These are phyloP conservation scores for Porites cylindrica DNA, from an alignment of 92 coral and sea anemone genomes.

Conservation along the genomic window DNA sequence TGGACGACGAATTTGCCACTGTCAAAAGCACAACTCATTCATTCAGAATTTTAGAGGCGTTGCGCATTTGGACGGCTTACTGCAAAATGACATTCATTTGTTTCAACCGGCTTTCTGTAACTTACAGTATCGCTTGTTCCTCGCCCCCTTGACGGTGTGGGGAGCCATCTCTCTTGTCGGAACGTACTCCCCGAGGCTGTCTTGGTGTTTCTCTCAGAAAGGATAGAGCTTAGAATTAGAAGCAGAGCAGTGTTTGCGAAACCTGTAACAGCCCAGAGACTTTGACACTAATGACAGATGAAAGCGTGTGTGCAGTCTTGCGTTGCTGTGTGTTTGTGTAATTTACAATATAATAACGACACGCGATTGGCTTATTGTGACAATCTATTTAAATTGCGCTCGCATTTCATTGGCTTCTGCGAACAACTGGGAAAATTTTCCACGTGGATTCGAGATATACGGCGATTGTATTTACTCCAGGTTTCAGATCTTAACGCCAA, in stretches of 20 bases:
- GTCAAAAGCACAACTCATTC: conserved; percentile 82
- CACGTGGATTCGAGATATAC: conserved; percentile 92
- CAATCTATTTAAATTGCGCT: conserved; percentile 92
- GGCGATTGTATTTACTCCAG: conserved; percentile 85
- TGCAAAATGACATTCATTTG: conserved; percentile 65
- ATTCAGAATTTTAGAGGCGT: conserved; percentile 74
- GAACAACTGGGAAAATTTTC: conserved; percentile 95
- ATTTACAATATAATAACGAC: conserved; percentile 88
- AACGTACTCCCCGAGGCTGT: conserved; percentile 30
- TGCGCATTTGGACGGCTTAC: conserved; percentile 91
- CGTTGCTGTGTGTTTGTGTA: conserved; percentile 99
- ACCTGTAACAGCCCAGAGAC: conserved; percentile 98
- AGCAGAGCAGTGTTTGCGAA: conserved; percentile 93
- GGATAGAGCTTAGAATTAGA: conserved; percentile 29
- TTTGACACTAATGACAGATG: conserved; percentile 99
- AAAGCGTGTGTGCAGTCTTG: conserved; percentile 97
- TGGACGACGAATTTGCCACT: conserved; percentile 40
- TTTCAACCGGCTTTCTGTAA: conserved; percentile 62
- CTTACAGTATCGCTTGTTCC: conserved; percentile 91
- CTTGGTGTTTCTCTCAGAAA: conserved; percentile 11
- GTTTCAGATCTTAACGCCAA: conserved; percentile 64
- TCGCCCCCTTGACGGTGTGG: conserved; percentile 78
- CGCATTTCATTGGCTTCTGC: conserved; percentile 94
- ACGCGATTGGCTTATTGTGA: conserved; percentile 91
- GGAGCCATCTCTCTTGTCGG: conserved; percentile 75